phyloP scores from a whole-genome alignment of 2,113 vertebrate genomes.

The Plecturocebus donacophilus region DNA sequence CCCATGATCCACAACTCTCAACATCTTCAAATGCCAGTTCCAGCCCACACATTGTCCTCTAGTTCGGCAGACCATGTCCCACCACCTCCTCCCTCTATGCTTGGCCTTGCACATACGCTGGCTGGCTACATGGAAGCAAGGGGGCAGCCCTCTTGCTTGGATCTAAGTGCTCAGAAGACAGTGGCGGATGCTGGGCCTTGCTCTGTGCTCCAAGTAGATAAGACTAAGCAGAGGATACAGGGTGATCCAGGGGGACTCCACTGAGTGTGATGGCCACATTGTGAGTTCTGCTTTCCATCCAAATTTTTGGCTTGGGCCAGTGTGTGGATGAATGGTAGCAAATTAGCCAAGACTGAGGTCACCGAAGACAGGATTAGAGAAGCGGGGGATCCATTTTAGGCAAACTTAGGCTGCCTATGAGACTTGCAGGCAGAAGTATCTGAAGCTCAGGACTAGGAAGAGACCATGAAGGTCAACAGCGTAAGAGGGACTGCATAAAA shows the following conservation, averaged over 20 bases:
- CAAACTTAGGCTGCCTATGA: neutral
- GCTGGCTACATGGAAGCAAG: neutral
- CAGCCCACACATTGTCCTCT: neutral
- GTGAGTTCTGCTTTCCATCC: neutral
- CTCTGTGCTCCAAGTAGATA: neutral
- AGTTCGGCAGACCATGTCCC: accelerated
- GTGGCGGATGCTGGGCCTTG: neutral
- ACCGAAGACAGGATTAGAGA: neutral
- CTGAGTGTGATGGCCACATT: neutral
- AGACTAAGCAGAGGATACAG: neutral
- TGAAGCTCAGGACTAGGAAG: neutral
- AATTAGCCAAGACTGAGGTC: neutral
- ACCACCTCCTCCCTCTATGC: neutral
- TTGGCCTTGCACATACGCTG: accelerated
- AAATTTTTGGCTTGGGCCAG: neutral
- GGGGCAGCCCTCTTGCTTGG: neutral
- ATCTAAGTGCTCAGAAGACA: neutral
- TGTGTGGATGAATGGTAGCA: neutral
- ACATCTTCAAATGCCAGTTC: neutral
- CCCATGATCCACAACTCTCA: neutral
- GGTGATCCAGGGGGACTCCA: neutral
- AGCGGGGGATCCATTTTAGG: neutral
- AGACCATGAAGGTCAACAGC: neutral
- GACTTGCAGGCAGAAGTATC: neutral
- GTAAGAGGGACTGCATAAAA: neutral